Base-by-base conservation (phyloP, 2,888 invertebrate genomes). In the Gymnoscelis rufifasciata region DNA sequence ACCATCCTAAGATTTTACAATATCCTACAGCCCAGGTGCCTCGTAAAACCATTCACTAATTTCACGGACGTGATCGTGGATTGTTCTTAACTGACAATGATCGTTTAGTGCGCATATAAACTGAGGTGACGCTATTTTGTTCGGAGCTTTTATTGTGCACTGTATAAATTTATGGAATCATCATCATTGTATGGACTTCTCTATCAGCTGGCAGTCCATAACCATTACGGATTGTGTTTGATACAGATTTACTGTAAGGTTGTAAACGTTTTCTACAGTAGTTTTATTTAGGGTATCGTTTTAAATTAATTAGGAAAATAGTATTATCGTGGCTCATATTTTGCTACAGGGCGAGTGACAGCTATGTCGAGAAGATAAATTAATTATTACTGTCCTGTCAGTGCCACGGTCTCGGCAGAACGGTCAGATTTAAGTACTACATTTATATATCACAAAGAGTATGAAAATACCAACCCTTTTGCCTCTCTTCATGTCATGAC, bases 141-240 rank as follows among this genome's bases (percentile, higher is more conserved):
- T 83, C 75, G 66, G 65, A 78, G 65, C 71, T 83, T 86, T 88
- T 87, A 88, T 86, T 82, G 73, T 79, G 78, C 75, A 84, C 83
- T 76, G 80, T 88, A 87, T 88, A 87, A 69, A 81, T 88, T 88
- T 88, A 87, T 88, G 83, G 87, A 88, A 84, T 86, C 83, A 86
- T 84, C 84, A 86, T 83, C 74, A 78, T 79, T 82, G 82, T 84
- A 84, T 86, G 77, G 84, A 86, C 83, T 84, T 71, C 63, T 71
- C 76, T 80, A 82, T 79, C 74, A 73, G 78, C 74, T 76, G 68
- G 66, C 74, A 68, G 84, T 83, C 79, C 76, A 86, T 84, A 83
- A 84, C 79, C 78, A 83, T 84, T 82, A 82, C 74, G 62, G 78
- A 81, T 77, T 78, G 78, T 81, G 77, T 82, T 78, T 75, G 74